Percentiles rank a stretch among this genome's conserved stretches.
Conservation (phyloP, 2,113 vertebrate species). For the Pangasianodon gigas region DNA sequence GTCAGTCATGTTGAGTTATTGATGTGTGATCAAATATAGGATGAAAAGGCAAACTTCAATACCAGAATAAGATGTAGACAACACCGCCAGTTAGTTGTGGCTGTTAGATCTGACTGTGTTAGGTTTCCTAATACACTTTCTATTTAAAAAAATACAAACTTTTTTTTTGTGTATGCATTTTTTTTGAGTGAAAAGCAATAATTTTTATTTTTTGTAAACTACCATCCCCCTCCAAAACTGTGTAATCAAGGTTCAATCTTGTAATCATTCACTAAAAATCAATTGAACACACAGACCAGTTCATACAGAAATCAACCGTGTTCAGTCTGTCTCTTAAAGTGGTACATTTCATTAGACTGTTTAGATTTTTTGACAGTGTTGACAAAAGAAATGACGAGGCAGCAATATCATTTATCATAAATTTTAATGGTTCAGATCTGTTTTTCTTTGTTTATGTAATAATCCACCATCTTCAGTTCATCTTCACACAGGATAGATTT, state of each 20-base stretch:
- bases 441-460: neutral
- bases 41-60: neutral
- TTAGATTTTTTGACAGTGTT: neutral
- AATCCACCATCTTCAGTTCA: neutral
- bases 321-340: neutral
- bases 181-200: neutral
- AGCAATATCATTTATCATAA: neutral
- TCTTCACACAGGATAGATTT: too few relatives aligned
- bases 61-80: neutral
- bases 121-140: neutral
- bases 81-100: too few relatives aligned
- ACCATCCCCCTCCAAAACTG: neutral
- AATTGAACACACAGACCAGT: neutral
- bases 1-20: neutral
- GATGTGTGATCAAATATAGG: neutral
- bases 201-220: neutral
- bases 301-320: neutral
- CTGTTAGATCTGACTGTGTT: neutral
- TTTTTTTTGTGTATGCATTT: neutral
- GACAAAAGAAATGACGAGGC: neutral
- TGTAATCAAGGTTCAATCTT: neutral
- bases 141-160: neutral
- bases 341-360: neutral
- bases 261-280: conserved; percentile 23
- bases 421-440: neutral